A percentile compares a stretch with the other conserved stretches of the same genome.
Conservation (phyloP, 2,888 invertebrate species). For the Spisula subtruncata region DNA sequence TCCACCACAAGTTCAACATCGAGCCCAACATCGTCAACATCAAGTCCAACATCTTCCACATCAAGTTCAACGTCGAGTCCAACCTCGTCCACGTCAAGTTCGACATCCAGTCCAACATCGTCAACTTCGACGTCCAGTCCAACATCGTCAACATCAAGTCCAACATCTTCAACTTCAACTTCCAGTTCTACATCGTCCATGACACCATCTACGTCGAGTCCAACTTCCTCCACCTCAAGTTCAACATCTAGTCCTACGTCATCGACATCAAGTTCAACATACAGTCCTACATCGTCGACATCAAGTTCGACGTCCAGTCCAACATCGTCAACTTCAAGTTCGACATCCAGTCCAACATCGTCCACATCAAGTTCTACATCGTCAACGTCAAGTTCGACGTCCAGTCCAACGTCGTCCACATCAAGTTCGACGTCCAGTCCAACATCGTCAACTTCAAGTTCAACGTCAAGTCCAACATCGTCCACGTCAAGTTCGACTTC, state of each 20-base stretch:
- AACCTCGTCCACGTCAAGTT: not conserved
- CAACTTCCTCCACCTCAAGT: not conserved
- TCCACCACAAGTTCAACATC: not conserved
- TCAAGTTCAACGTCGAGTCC: not conserved
- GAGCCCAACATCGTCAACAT: not conserved
- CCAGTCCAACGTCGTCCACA: not conserved
- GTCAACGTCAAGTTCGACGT: not conserved
- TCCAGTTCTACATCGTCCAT: not conserved
- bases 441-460: not conserved
- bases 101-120: not conserved
- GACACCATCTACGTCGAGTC: not conserved
- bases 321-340: not conserved
- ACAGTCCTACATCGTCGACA: constrained; percentile 7
- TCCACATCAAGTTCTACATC: not conserved
- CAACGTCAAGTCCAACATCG: not conserved
- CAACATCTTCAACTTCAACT: not conserved
- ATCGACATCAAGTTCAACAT: constrained; percentile 2
- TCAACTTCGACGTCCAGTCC: not conserved
- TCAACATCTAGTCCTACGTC: not conserved
- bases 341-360: not conserved
- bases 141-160: not conserved
- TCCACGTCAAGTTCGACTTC: not conserved
- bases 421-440: not conserved
- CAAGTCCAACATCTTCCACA: not conserved
- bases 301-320: not conserved